Base-by-base conservation (phyloP, 2,888 invertebrate species). In the Drosophila villosipedis region DNA sequence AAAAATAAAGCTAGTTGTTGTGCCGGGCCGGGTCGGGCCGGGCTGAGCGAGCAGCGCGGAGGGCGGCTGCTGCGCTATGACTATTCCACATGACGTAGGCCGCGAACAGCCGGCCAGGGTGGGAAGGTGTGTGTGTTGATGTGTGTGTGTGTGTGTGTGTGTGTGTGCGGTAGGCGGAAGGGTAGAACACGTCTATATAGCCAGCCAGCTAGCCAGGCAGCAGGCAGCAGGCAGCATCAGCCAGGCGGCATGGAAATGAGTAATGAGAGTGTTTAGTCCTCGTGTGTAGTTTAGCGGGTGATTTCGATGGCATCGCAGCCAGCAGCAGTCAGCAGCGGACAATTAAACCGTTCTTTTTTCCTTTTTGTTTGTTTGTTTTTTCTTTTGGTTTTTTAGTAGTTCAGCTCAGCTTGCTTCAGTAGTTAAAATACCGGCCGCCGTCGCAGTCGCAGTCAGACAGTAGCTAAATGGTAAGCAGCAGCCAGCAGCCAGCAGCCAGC, bases 221-320 rank as follows among this genome's bases (percentile, higher is more conserved):
- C 35, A 12, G 19, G 19, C 54, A 14, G 19, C 16, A 37, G 4
- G 66, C 10, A 33, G 47, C 16, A 41, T 10, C 22, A 37, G 62
- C 16, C 19, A 9, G 39, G 33, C 41, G 49, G 66, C 66, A 55
- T 54, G 71, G 80, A 80, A 83, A 85, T 86, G 87, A 87, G 89
- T 89, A 87, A 87, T 87, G 87, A 87, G 89, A 80, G 88, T 80
- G 83, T 87, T 86, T 89, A 87, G 85, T 85, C 68, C 73, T 76
- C 59, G 76, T 75, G 78, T 84, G 80, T 83, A 83, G 84, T 86
- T 84, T 78, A 79, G 81, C 81, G 84, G 71, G 66, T 84, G 86
- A 86, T 85, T 83, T 83, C 74, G 57, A 52, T 53, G 63, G 68
- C 73, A 75, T 72, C 72, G 60, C 76, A 67, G 53, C 70, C 61